Percentiles rank a stretch among this genome's conserved stretches.
Conservation (phyloP, 2,888 invertebrate species). For the Lapara coniferarum region DNA sequence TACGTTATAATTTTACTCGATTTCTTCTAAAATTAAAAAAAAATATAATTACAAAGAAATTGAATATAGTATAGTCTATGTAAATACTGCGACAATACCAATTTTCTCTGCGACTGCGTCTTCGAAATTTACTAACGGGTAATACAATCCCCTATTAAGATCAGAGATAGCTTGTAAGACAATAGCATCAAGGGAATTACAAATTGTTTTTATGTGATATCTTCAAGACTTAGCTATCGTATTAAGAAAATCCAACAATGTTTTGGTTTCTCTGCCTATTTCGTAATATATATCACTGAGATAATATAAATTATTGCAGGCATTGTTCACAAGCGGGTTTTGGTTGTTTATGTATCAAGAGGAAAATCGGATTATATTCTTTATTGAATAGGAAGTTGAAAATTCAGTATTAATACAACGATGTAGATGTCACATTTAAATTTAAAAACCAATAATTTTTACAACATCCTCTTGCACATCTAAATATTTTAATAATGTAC, state of each 20-base stretch:
- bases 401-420: no score
- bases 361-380: no score
- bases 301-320: no score
- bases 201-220: background rate
- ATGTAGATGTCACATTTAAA: no score
- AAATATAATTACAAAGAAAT: background rate
- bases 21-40: background rate
- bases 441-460: no score
- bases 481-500: no score
- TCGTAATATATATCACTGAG: no score
- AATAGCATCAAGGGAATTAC: constrained; percentile 17
- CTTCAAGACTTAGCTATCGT: background rate
- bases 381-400: no score
- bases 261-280: background rate
- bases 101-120: constrained; percentile 1
- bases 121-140: constrained; percentile 13
- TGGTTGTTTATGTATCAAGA: no score
- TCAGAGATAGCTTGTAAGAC: constrained; percentile 14
- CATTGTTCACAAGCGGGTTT: no score
- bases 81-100: constrained; percentile 12
- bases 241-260: background rate
- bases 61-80: background rate
- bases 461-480: no score
- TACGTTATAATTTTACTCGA: no score
- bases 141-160: constrained; percentile 19